Base-by-base conservation (phyloP, 2,888 invertebrate genomes). In the Dinocampus coccinellae region DNA sequence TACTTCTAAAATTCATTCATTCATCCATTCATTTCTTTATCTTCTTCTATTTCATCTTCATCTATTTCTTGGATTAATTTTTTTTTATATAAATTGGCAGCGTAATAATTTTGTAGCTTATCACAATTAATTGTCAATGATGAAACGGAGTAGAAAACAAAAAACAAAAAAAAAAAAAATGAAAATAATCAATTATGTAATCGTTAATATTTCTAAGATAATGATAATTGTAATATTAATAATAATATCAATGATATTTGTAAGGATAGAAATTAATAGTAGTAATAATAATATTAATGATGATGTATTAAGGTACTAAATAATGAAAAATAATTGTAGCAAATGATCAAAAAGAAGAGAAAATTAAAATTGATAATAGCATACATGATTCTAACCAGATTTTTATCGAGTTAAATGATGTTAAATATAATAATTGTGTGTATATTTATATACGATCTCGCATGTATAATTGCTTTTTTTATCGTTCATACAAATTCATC, bases 401-500 rank as follows among this genome's bases (percentile, higher is more conserved):
- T 16, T 16, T 47, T n/a, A 47, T 47, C 47, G 47, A 16, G 47
- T 47, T 47, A 47, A 47, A 47, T 16, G 47, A 16, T 16, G 47
- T 47, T 47, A 47, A 47, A 47, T 47, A 47, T 47, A n/a, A 47
- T 20, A 20, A 16, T 16, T 47, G 16, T 47, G 16, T n/a, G 16
- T 20, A 16, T 20, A 47, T 47, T 4, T 47, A 47, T 47, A n/a
- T 20, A 47, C 16, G 47, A 16, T 47, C 16, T 7, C 47, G 16
- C 16, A 16, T 16, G n/a, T 16, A 47, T 47, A 16, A 47, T 47
- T 47, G 16, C 4, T n/a, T n/a, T 47, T 20, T 47, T 79, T 79
- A 77, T 79, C 78, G 79, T 73, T 76, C 73, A 74, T 79, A 78
- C 76, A 80, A 80, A 80, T 78, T 76, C 47, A 47, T 82, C 81